These are phyloP conservation scores for Eleutherodactylus coqui DNA, from an alignment of 2,797 vertebrate species.

Conservation along the genomic window DNA sequence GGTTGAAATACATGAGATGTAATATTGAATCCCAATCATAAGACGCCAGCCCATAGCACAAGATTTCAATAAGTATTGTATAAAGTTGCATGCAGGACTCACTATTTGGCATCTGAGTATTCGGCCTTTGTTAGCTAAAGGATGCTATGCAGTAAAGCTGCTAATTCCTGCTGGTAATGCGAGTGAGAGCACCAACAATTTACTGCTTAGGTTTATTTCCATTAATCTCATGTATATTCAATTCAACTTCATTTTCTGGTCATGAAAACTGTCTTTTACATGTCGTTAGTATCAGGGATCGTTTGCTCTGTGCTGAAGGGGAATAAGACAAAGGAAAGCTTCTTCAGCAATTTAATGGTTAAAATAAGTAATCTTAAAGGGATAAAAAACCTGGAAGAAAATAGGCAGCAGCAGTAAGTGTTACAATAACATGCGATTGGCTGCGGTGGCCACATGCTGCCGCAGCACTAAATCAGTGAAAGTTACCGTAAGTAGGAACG, in stretches of 20 bases:
- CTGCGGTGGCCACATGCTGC: too few species aligned
- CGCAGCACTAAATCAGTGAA: too few species aligned
- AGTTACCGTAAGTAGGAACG: too few species aligned
- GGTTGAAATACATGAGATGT: too few species aligned
- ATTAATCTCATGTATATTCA: neutral
- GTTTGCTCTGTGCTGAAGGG: neutral
- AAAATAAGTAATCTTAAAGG: neutral
- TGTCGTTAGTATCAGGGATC: neutral
- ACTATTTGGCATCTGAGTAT: slow-evolving; percentile 10
- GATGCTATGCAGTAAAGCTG: neutral
- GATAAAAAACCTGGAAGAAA: too few species aligned
- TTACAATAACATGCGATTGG: too few species aligned
- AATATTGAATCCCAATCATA: neutral
- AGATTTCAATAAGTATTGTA: neutral
- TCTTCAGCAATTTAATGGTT: neutral
- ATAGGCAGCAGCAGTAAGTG: too few species aligned
- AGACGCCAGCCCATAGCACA: neutral
- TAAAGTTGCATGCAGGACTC: neutral
- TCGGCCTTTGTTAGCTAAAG: neutral
- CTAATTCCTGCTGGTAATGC: slow-evolving; percentile 13
- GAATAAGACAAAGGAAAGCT: neutral
- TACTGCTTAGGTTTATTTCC: slow-evolving; percentile 15
- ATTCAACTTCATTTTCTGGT: neutral
- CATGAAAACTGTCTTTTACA: neutral
- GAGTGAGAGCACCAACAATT: neutral